Evolutionary conservation across 2,113 vertebrate species (phyloP), one percentile per base, ranked within the genome.

Genomic region (Cinclus mexicanus): DNA sequence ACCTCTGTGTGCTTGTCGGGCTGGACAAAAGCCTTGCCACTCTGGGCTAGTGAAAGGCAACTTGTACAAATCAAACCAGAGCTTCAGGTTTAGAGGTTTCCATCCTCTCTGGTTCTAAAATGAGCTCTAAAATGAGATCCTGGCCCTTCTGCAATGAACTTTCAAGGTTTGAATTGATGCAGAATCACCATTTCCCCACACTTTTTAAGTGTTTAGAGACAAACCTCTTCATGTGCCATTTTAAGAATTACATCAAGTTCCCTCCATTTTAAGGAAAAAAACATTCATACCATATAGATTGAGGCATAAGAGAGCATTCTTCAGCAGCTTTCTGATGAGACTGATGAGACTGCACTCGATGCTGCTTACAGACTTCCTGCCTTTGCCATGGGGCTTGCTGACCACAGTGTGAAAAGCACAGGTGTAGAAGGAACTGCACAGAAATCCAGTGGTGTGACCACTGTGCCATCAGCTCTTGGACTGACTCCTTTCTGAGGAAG

Each of bases 281-380:
- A 13, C 0, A 0, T 33, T 44, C 3, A 2, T n/a, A 15, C 4
- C 13, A 3, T 4, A 2, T 6, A 53, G 9, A 26, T 1, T 23
- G 63, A 77, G 35, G 10, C 41, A 11, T 28, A 55, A 42, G 20
- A 79, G n/a, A 79, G 29, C 41, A 31, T 21, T 49, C 20, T 21
- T 13, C 56, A 55, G 49, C n/a, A 55, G 0, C n/a, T 42, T 70
- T 64, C 25, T 37, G 35, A 37, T 37, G 35, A 37, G 35, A 68
- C 26, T 41, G 53, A 10, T 47, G 29, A 41, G 53, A 2, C 70
- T 21, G 35, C 21, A 5, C 3, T 50, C 47, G 18, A 70, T 88
- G 67, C 76, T 80, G 4, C 41, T n/a, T 15, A 6, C 14, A 37
- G 59, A 39, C 9, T 76, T 76, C 19, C 59, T 83, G 22, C 50